Conservation (phyloP, 2,888 invertebrate genomes). For the Tachina lurida region DNA sequence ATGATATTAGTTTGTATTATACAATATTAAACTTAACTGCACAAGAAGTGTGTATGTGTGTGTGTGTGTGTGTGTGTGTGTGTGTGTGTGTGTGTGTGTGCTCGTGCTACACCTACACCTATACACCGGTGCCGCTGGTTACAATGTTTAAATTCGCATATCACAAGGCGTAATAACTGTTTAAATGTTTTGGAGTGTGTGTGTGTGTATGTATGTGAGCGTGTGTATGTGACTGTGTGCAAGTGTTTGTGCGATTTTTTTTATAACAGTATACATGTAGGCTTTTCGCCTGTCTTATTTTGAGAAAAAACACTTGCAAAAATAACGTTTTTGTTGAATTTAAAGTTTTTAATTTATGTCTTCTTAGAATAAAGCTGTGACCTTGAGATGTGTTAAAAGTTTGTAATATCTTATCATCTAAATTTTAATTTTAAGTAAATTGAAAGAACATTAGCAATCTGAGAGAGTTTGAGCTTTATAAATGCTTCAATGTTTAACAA, state of each 20-base stretch:
- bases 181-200: background rate
- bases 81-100: background rate
- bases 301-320: constrained; percentile 3
- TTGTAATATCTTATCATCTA: no score
- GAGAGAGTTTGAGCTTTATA: no score
- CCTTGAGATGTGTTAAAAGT: background rate
- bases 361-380: background rate
- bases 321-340: background rate
- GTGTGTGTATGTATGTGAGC: background rate
- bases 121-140: background rate
- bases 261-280: background rate
- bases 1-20: constrained; percentile 50
- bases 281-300: background rate
- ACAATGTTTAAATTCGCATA: constrained; percentile 23
- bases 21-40: constrained; percentile 55
- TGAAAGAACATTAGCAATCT: no score
- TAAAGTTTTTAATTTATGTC: background rate
- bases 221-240: background rate
- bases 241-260: background rate
- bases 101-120: background rate
- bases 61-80: background rate
- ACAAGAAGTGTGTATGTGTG: constrained; percentile 11
- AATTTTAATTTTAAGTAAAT: no score
- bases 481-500: no score
- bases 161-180: constrained; percentile 7